Conservation (phyloP, 1,140 invertebrate genomes). For the Brachystomella parvula region DNA sequence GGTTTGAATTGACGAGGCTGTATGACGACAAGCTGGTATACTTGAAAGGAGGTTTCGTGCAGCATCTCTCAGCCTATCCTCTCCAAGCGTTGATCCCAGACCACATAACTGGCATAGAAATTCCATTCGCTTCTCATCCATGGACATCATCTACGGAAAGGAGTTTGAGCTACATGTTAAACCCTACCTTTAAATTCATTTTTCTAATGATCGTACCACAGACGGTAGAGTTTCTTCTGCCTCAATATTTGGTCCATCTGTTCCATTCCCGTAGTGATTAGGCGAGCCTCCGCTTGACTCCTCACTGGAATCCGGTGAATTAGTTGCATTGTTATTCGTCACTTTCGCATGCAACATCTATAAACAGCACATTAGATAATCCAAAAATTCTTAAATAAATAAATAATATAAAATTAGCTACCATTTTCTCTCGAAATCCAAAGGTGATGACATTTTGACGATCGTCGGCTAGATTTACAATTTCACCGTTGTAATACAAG, state of each 20-base stretch:
- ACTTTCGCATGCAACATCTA: slow-evolving; percentile 78
- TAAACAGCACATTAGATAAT: slow-evolving; percentile 31
- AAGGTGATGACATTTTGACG: slow-evolving; percentile 79
- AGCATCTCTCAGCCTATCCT: slow-evolving; percentile 71
- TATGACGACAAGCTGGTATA: slow-evolving; percentile 76
- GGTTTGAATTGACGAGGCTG: slow-evolving; percentile 56
- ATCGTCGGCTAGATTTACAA: slow-evolving; percentile 78
- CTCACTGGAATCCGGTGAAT: slow-evolving; percentile 77
- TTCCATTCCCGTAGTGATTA: slow-evolving; percentile 52
- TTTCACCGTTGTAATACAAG: slow-evolving; percentile 79
- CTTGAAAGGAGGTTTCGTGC: slow-evolving; percentile 78
- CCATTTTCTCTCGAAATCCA: slow-evolving; percentile 82
- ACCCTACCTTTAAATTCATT: neutral
- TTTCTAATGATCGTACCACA: slow-evolving; percentile 57
- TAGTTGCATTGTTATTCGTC: slow-evolving; percentile 69
- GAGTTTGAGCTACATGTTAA: neutral
- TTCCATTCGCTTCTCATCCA: slow-evolving; percentile 67
- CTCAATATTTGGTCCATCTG: slow-evolving; percentile 66
- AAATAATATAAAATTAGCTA: slow-evolving; percentile 42
- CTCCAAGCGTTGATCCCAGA: slow-evolving; percentile 69
- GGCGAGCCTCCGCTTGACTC: slow-evolving; percentile 84
- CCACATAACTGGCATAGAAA: slow-evolving; percentile 89
- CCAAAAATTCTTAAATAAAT: no score
- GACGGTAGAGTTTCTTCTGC: slow-evolving; percentile 83
- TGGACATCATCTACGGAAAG: slow-evolving; percentile 57